A percentile compares a stretch with the other conserved stretches of the same genome.
Conservation (phyloP, 2,888 invertebrate species). For the Blera fallax region DNA sequence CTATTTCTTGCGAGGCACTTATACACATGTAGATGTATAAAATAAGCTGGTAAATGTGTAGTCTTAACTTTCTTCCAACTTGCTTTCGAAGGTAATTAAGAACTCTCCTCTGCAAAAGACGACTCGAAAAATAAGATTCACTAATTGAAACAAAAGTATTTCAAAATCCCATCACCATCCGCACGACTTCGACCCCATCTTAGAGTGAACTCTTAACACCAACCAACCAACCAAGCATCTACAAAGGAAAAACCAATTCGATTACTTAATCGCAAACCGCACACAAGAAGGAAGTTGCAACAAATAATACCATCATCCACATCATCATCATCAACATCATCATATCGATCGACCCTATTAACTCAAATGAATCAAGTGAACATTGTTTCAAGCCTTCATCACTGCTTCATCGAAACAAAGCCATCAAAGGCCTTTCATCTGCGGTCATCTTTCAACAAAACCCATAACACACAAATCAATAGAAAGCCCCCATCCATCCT, state of each 20-base stretch:
- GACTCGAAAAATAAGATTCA: not conserved
- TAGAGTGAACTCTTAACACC: constrained; percentile 53
- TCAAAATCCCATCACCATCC: constrained; percentile 25
- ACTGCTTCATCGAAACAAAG: constrained; percentile 51
- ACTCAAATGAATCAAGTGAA: constrained; percentile 59
- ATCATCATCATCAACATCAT: constrained; percentile 42
- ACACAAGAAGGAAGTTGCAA: constrained; percentile 56
- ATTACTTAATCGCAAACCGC: constrained; percentile 62
- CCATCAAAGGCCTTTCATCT: constrained; percentile 63
- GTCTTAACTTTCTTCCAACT: too few relatives aligned
- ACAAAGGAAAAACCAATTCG: constrained; percentile 36
- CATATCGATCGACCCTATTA: constrained; percentile 67
- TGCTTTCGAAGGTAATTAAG: too few relatives aligned
- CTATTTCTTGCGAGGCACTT: too few relatives aligned
- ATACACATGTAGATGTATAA: too few relatives aligned
- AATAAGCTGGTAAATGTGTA: too few relatives aligned
- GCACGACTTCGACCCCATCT: constrained; percentile 65
- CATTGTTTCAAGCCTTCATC: constrained; percentile 59
- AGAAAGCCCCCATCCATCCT: constrained; percentile 51
- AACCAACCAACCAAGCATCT: constrained; percentile 12
- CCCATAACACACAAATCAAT: constrained; percentile 56
- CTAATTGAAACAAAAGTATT: constrained; percentile 28
- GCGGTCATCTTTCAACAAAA: constrained; percentile 60
- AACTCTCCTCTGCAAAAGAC: too few relatives aligned
- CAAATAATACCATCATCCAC: constrained; percentile 61